phyloP scores from a whole-genome alignment of 2,888 invertebrate genomes.

The Phortica magna region DNA sequence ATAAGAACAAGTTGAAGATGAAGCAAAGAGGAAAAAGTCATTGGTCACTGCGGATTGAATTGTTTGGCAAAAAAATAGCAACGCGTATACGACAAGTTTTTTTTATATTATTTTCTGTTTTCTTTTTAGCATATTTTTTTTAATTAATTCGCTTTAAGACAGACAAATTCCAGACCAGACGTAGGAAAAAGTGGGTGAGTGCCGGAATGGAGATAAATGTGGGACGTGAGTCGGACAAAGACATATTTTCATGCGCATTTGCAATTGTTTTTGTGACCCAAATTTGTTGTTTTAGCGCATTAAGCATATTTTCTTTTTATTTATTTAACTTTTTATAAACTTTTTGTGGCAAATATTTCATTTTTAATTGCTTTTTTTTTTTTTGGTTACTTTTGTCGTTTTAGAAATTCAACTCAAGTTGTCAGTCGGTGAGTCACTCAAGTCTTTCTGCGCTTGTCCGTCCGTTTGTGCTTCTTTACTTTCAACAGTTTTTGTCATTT shows the following conservation, averaged over 20 bases:
- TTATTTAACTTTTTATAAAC: background rate
- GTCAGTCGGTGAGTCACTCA: background rate
- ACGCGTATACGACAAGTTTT: background rate
- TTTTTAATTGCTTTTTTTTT: background rate
- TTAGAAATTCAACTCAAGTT: background rate
- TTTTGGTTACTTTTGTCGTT: background rate
- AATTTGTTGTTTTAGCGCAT: background rate
- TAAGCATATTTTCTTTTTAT: background rate
- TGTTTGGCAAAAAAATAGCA: background rate
- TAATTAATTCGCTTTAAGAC: background rate
- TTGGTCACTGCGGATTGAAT: background rate
- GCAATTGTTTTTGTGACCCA: constrained; percentile 10
- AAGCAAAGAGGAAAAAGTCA: too few species aligned
- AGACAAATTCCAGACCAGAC: background rate
- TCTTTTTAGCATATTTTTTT: background rate
- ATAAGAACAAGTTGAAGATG: too few species aligned
- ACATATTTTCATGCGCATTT: background rate
- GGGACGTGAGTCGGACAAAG: background rate
- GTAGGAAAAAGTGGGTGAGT: background rate
- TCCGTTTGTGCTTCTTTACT: background rate
- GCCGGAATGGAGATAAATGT: background rate
- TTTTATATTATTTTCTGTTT: too few species aligned
- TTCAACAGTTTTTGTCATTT: background rate
- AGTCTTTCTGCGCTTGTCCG: background rate
- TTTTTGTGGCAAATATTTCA: background rate